Conservation (phyloP, 2,113 vertebrate genomes). For the Mastomys coucha region DNA sequence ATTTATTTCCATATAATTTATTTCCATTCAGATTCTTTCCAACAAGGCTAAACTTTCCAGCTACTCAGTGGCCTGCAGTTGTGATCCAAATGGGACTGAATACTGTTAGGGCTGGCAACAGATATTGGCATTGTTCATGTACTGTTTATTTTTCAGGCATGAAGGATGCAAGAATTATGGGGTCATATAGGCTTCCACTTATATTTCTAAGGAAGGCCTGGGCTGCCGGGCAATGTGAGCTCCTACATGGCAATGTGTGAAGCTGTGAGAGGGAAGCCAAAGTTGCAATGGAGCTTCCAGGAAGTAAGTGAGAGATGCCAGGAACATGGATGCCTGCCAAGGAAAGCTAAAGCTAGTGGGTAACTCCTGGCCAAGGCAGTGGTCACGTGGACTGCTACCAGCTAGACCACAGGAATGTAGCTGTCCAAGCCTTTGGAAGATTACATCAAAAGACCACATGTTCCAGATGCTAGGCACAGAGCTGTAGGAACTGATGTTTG, state of each 20-base stretch:
- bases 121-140: background rate
- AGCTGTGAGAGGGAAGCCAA: background rate
- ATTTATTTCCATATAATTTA: background rate
- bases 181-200: background rate
- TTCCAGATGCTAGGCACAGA: background rate
- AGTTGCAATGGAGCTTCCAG: background rate
- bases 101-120: background rate
- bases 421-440: background rate
- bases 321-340: background rate
- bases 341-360: background rate
- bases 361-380: background rate
- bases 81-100: background rate
- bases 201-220: background rate
- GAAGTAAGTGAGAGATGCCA: background rate
- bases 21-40: background rate
- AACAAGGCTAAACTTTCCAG: background rate
- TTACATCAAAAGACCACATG: background rate
- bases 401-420: background rate
- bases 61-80: background rate
- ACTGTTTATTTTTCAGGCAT: background rate
- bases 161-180: background rate
- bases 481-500: background rate
- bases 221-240: background rate
- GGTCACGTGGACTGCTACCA: background rate
- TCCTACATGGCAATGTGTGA: background rate